Evolutionary conservation across 2,888 invertebrate genomes (phyloP), one percentile per base, ranked within the genome.

Genomic region (Glyphotaelius pellucidus): DNA sequence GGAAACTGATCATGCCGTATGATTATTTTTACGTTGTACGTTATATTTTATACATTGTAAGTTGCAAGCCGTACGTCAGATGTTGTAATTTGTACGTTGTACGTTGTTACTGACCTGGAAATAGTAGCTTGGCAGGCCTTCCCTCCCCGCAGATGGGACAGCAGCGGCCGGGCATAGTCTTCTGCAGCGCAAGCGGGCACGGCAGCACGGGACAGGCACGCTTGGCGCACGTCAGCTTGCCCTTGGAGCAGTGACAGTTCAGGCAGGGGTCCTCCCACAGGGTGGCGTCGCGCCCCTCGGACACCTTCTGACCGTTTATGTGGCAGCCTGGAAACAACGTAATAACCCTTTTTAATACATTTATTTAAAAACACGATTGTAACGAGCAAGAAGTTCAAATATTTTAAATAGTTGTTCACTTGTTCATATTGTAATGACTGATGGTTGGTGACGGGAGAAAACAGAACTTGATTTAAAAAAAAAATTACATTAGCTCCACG

Each of bases 151-250:
- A 97, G 93, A 95, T 95, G 88, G 95, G 97, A 94, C 99, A 99
- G 95, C 99, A 99, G 94, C 98, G 98, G 5, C 98, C 98, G 0
- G 97, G 96, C 47, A 97, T 97, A 91, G 97, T 97, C 92, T 96
- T 96, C 94, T 98, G 98, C 93, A 97, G 97, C 19, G 96, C 96
- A 1, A 95, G 95, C 11, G 97, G 97, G 94, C 99, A 99, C 93
- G 98, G 98, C 79, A 99, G 96, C 12, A 99, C 98, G 0, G 99
- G 98, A 94, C 99, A 99, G 0, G 98, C 98, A 92, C 97, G 97
- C 94, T 98, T 98, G 83, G 97, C 96, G 94, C 99, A 99, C 30
- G 97, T 97, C 94, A 99, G 95, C 90, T 97, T 96, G 25, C 97
- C 97, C 94, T 96, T 96, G 94, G 97, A 96, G 95, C 98, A 99